Base-by-base conservation (phyloP, 2,797 vertebrate genomes). In the Hyperoplus lanceolatus region DNA sequence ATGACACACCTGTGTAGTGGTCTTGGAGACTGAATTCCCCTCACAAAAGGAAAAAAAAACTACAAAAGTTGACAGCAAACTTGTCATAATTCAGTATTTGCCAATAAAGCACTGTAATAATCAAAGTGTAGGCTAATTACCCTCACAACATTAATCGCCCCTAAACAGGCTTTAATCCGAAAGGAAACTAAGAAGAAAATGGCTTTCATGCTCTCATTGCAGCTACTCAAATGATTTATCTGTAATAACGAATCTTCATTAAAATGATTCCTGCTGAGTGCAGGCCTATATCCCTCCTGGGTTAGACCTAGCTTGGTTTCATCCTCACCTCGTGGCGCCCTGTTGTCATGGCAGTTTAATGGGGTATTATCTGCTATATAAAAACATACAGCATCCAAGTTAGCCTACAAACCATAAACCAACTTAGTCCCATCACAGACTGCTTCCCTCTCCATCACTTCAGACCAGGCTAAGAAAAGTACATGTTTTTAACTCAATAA, bases 321-420 rank as follows among this genome's bases (percentile, higher is more conserved):
- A 85, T 84, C 84, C 77, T 88, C 86, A 83, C 87, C 82, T 89
- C 75, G 63, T 77, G 71, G 81, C 64, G 43, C 59, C 80, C 79
- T 73, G 79, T 78, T 87, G 81, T 90, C 81, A 87, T 84, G 79
- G 63, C 79, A 89, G 46, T 63, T 79, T 72, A 82, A 86, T 85
- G 36, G 1, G 65, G 16, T 71, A 58, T 77, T 66, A 81, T 63
- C 46, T 65, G 29, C 64, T 74, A 21, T 55, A 54, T 59, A 48
- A 76, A 76, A 81, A 61, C 76, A 79, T 29, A 80, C 65, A 75
- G 29, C 21, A 67, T 59, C 15, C 38, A 55, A 75, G 12, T 53
- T 67, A 29, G 29, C 29, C 29, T 29, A 29, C 29, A 29, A 29
- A 29, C 29, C 29, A 55, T 36, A 53, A 67, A 58, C 6, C 16